Evolutionary conservation across 2,888 invertebrate species (phyloP).

Genomic region (Tanypteryx hageni): DNA sequence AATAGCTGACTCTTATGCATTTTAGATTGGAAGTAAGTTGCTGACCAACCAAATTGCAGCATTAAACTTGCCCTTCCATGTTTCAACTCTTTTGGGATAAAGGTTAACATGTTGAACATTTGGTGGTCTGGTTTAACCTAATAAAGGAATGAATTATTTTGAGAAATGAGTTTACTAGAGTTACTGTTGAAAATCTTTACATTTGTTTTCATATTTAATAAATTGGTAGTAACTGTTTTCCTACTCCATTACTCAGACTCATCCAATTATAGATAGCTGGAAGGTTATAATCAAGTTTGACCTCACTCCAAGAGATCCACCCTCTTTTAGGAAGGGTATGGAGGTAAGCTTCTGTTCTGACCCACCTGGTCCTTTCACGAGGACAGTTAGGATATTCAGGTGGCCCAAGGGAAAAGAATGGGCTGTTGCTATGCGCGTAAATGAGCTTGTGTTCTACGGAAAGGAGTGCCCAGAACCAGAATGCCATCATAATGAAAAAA

Average conservation of each 20-base stretch:
- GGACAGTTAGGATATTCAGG: not conserved
- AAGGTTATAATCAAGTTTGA: conserved; percentile 41
- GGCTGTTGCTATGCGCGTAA: conserved; percentile 35
- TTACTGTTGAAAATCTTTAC: no score
- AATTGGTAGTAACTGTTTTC: not conserved
- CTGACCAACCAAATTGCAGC: no score
- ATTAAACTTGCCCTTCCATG: no score
- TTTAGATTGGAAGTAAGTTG: no score
- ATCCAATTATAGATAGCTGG: conserved; percentile 38
- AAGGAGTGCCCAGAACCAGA: not conserved
- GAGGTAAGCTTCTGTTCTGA: conserved; percentile 26
- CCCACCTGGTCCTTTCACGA: not conserved
- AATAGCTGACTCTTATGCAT: no score
- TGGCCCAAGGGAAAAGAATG: conserved; percentile 40
- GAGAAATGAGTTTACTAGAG: no score
- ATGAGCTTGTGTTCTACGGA: conserved; percentile 18
- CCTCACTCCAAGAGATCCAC: conserved; percentile 38
- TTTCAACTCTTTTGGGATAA: no score
- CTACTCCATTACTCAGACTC: not conserved
- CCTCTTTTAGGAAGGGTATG: conserved; percentile 34
- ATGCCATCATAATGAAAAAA: not conserved
- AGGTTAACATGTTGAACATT: no score
- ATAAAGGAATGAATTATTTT: no score
- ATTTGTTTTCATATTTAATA: no score
- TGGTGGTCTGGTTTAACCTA: no score